phyloP scores from a whole-genome alignment of 2,113 vertebrate species.

The Pica pica region DNA sequence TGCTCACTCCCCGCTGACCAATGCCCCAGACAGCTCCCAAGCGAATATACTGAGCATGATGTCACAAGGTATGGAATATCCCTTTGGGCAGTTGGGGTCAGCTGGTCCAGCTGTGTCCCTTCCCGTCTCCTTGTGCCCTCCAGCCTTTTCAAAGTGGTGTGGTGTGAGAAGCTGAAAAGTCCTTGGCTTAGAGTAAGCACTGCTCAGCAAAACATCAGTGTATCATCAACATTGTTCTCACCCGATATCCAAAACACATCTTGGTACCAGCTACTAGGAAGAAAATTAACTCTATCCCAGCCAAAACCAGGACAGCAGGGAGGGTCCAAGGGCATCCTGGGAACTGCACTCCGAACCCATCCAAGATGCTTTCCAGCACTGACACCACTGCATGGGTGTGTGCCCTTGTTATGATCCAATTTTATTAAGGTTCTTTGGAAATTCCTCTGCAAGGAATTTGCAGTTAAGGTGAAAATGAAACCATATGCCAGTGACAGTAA shows the following conservation, averaged over 20 bases:
- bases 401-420: neutral
- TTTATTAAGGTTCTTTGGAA: no score
- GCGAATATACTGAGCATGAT: neutral
- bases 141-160: neutral
- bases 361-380: neutral
- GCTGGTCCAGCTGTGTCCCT: neutral
- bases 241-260: neutral
- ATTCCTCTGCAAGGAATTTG: no score
- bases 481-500: no score
- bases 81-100: neutral
- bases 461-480: no score
- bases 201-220: neutral
- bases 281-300: neutral
- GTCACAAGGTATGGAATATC: neutral
- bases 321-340: neutral
- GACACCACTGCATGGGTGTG: accelerated
- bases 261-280: neutral
- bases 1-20: neutral
- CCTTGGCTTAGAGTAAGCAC: neutral
- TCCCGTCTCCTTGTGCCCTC: neutral
- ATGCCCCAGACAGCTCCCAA: neutral
- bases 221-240: neutral
- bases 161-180: neutral
- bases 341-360: neutral
- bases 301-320: neutral